Conservation (phyloP, 1,140 invertebrate genomes). For the Dolichoris vasculosae region DNA sequence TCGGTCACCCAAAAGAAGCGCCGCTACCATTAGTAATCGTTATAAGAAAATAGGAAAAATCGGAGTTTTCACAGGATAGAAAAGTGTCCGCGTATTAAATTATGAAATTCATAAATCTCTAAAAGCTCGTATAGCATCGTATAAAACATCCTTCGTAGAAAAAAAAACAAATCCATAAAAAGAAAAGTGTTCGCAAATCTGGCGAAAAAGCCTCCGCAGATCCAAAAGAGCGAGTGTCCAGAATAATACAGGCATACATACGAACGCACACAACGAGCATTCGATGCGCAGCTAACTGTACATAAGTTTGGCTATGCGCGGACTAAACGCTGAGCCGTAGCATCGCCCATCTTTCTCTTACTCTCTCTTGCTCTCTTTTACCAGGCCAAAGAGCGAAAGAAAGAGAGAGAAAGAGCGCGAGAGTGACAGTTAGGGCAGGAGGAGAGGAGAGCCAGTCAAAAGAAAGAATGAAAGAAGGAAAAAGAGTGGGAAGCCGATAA, state of each 20-base stretch:
- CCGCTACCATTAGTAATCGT: not conserved
- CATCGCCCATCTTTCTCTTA: conserved; percentile 22
- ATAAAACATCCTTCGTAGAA: not conserved
- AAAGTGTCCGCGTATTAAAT: not conserved
- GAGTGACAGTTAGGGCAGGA: conserved; percentile 42
- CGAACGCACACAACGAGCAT: conserved; percentile 52
- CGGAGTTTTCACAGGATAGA: no score
- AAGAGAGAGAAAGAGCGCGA: conserved; percentile 36
- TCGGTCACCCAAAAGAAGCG: not conserved
- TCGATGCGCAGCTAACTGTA: conserved; percentile 69
- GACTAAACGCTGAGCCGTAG: conserved; percentile 64
- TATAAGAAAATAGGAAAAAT: not conserved
- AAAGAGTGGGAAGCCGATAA: conserved; percentile 53
- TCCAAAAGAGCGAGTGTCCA: conserved; percentile 37
- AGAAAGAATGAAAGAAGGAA: conserved; percentile 47
- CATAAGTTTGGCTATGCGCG: conserved; percentile 71
- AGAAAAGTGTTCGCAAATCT: conserved; percentile 48
- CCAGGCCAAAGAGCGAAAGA: conserved; percentile 39
- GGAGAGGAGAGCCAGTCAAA: conserved; percentile 40
- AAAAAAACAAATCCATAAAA: conserved; percentile 37
- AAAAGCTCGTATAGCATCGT: not conserved
- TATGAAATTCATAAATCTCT: not conserved
- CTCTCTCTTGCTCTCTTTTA: not conserved
- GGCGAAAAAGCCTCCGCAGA: conserved; percentile 22
- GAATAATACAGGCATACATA: conserved; percentile 27